These are phyloP conservation scores for Myiopsitta monachus DNA, from an alignment of 2,113 vertebrate genomes.

Conservation along the genomic window DNA sequence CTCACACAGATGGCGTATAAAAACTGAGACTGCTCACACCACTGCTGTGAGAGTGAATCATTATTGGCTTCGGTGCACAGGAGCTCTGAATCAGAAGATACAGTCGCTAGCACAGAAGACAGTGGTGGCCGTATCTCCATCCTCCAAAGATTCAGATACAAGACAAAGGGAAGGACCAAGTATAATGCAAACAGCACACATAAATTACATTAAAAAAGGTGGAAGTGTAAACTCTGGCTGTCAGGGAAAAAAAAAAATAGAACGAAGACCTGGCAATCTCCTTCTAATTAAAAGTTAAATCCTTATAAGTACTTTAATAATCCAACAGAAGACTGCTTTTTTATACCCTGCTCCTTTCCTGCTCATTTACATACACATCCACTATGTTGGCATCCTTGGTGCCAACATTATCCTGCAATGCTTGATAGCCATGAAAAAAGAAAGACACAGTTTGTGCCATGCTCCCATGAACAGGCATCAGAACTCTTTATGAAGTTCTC, in stretches of 20 bases:
- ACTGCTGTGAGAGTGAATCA: constrained; percentile 63
- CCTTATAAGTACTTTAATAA: background rate
- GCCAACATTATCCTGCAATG: background rate
- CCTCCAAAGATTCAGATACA: background rate
- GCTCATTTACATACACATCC: background rate
- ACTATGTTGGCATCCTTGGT: background rate
- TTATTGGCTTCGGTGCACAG: constrained; percentile 9
- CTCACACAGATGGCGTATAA: constrained; percentile 59
- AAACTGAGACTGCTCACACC: constrained; percentile 62
- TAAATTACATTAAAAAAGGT: background rate
- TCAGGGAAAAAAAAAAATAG: background rate
- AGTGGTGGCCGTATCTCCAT: background rate
- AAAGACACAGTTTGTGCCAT: background rate
- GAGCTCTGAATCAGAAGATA: constrained; percentile 21
- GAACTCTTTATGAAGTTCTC: background rate
- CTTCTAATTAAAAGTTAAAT: background rate
- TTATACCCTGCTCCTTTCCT: background rate
- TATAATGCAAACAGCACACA: background rate
- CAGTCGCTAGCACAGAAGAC: background rate
- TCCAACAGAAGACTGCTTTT: background rate
- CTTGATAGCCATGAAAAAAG: background rate
- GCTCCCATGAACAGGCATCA: background rate
- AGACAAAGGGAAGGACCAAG: background rate
- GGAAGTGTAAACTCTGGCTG: background rate
- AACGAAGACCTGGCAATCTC: background rate